Percentiles rank a stretch among this genome's conserved stretches.
phyloP scores from a whole-genome alignment of 2,888 invertebrate species.

The Drepanosiphum platanoidis region DNA sequence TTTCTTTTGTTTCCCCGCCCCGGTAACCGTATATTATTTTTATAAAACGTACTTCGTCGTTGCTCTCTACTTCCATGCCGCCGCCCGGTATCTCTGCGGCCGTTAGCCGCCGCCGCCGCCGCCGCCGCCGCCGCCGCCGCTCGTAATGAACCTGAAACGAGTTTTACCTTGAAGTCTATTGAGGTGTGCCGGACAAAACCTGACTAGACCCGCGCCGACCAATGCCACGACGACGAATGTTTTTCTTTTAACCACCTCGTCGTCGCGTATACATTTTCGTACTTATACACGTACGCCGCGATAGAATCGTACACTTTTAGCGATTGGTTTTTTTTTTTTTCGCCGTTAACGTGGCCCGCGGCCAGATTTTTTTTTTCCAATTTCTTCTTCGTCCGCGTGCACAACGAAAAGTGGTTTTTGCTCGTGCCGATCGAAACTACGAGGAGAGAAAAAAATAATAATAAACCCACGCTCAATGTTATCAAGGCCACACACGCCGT shows the following conservation, averaged over 20 bases:
- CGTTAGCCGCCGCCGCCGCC: constrained; percentile 51
- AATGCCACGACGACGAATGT: constrained; percentile 36
- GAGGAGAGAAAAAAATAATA: not conserved
- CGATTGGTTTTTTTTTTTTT: not conserved
- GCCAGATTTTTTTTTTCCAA: constrained; percentile 1
- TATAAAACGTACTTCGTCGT: constrained; percentile 5
- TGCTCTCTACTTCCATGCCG: not conserved
- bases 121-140: constrained; percentile 27
- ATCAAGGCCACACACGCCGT: not conserved
- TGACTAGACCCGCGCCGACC: constrained; percentile 33
- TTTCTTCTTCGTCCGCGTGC: not conserved
- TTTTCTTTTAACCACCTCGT: not conserved
- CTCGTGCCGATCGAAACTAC: not conserved
- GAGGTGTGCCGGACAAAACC: constrained; percentile 60
- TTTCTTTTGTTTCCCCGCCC: constrained; percentile 59
- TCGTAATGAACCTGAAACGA: constrained; percentile 62
- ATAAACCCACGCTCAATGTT: not conserved
- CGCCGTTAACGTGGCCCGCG: not conserved
- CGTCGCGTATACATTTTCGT: not conserved
- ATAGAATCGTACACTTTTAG: not conserved
- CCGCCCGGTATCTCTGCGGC: constrained; percentile 35
- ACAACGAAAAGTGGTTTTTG: not conserved
- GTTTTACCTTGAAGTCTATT: constrained; percentile 59
- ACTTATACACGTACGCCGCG: not conserved
- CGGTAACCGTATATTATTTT: constrained; percentile 1